phyloP scores from a whole-genome alignment of 2,888 invertebrate genomes.

The Girardia tigrina region DNA sequence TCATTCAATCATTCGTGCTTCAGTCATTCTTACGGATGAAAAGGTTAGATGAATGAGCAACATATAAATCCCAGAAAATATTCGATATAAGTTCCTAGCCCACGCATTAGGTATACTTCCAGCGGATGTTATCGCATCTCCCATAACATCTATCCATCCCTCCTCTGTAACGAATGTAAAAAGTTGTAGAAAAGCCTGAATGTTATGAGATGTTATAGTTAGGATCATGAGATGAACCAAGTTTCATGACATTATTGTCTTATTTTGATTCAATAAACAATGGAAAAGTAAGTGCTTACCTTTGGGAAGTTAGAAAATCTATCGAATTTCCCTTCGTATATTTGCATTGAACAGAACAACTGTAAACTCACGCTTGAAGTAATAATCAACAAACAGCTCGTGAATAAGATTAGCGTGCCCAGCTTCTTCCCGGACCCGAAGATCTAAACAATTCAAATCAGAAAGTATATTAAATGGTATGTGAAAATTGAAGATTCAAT shows the following conservation, averaged over 20 bases:
- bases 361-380: conserved; percentile 98
- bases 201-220: no score
- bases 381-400: conserved; percentile 92
- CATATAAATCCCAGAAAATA: not conserved
- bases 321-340: conserved; percentile 62
- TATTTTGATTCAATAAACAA: no score
- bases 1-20: not conserved
- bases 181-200: conserved; percentile 48
- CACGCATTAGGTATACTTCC: not conserved
- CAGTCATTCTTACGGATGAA: not conserved
- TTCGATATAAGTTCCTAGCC: not conserved
- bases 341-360: conserved; percentile 74
- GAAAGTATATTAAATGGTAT: no score
- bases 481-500: no score
- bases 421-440: conserved; percentile 74
- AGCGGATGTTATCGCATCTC: conserved; percentile 40
- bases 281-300: no score
- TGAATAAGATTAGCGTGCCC: conserved; percentile 97
- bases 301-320: conserved; percentile 97
- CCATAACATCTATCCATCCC: conserved; percentile 47
- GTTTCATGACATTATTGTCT: no score
- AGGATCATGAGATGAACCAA: no score
- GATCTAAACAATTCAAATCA: conserved; percentile 45
- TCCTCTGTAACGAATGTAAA: conserved; percentile 50
- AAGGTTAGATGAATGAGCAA: not conserved